Evolutionary conservation across 1,140 invertebrate genomes (phyloP).

Genomic region (Drosophila persimilis): DNA sequence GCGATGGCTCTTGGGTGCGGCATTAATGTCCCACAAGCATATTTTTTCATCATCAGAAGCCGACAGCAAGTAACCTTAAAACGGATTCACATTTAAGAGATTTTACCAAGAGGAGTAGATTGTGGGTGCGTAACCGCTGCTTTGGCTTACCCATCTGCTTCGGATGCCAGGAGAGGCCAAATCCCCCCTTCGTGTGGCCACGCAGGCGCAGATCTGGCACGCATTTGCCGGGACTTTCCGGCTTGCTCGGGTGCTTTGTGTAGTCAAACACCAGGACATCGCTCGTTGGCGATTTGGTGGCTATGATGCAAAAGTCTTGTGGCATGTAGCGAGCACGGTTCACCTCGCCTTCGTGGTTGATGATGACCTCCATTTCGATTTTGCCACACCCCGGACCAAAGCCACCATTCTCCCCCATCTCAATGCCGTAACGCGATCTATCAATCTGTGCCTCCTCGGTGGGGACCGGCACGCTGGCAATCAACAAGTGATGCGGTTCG

Average conservation of each 20-base stretch:
- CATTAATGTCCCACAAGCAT: constrained; percentile 99
- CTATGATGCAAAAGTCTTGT: constrained; percentile 99
- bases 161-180: constrained; percentile 99
- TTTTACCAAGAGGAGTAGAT: neutral
- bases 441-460: constrained; percentile 99
- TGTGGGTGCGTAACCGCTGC: no score
- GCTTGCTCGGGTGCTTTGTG: constrained; percentile 99
- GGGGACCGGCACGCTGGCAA: constrained; percentile 98
- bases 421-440: constrained; percentile 99
- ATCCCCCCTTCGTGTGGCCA: constrained; percentile 99
- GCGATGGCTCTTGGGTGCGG: constrained; percentile 95
- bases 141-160: constrained; percentile 84
- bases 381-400: constrained; percentile 99
- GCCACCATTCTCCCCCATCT: constrained; percentile 99
- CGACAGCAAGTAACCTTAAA: constrained; percentile 91
- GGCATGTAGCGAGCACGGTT: constrained; percentile 99
- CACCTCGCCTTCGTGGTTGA: constrained; percentile 99
- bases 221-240: constrained; percentile 98
- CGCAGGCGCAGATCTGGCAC: constrained; percentile 93
- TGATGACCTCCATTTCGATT: constrained; percentile 99
- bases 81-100: neutral
- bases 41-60: constrained; percentile 99
- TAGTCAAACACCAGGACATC: constrained; percentile 99
- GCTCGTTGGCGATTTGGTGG: constrained; percentile 99
- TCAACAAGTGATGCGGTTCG: constrained; percentile 97